phyloP scores from a whole-genome alignment of 2,888 invertebrate species.

The Oxycera nigricornis region DNA sequence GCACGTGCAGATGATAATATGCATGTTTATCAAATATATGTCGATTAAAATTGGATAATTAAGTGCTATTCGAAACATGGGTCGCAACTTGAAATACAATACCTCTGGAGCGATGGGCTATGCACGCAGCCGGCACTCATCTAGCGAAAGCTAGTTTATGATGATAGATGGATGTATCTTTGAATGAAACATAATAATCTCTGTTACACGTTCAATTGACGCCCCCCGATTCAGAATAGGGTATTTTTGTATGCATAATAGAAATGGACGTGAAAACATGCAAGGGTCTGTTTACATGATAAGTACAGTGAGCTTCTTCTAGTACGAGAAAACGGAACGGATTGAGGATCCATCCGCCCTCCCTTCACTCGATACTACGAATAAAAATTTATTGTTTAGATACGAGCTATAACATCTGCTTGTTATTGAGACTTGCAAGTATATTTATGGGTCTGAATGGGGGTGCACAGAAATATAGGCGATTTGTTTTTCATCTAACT shows the following conservation, averaged over 20 bases:
- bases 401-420: slow-evolving; percentile 10
- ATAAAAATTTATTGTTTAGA: slow-evolving; percentile 20
- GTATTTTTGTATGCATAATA: background rate
- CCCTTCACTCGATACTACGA: background rate
- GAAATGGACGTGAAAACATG: background rate
- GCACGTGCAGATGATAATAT: no score
- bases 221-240: background rate
- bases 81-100: background rate
- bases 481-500: background rate
- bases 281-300: background rate
- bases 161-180: no score
- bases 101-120: no score
- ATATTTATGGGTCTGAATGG: slow-evolving; percentile 5
- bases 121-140: no score
- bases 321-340: background rate
- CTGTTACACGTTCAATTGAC: background rate
- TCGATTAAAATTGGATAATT: background rate
- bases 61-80: background rate
- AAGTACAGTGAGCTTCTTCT: background rate
- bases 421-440: slow-evolving; percentile 7
- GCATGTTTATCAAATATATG: background rate
- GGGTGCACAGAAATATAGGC: slow-evolving; percentile 1
- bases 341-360: background rate
- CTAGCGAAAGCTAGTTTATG: no score
- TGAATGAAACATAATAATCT: background rate